Conservation (phyloP, 2,797 vertebrate genomes). For the Cuculus canorus region DNA sequence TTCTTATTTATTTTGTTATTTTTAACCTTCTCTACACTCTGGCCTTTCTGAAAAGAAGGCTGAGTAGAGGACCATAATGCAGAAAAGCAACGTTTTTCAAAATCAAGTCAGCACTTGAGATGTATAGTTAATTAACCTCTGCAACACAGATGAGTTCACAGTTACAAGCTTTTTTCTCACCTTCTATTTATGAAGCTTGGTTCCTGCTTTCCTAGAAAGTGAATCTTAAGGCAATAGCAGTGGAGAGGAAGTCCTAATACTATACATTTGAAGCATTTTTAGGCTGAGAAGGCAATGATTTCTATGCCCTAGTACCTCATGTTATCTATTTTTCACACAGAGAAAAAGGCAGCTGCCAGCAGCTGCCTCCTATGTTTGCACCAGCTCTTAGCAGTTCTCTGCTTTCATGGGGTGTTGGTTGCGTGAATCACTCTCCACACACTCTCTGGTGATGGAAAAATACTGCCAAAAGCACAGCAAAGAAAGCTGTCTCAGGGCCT, state of each 20-base stretch:
- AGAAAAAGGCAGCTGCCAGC: neutral
- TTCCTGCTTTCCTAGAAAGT: neutral
- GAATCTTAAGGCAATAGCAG: neutral
- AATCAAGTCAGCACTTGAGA: neutral
- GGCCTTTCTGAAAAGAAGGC: neutral
- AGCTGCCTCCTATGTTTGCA: neutral
- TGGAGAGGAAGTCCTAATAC: neutral
- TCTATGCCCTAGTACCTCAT: neutral
- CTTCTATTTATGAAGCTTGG: neutral
- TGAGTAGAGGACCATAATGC: fast-evolving
- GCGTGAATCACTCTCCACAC: neutral
- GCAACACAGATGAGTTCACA: neutral
- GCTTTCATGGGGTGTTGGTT: neutral
- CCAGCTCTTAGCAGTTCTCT: neutral
- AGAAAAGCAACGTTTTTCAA: neutral
- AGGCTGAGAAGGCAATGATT: neutral
- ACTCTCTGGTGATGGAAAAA: neutral
- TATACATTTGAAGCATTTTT: neutral
- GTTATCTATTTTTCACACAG: neutral
- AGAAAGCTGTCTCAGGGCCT: neutral
- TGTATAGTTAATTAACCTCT: neutral
- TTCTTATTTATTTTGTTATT: neutral
- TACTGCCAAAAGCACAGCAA: neutral
- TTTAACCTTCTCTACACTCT: neutral
- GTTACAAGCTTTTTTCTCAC: neutral